Evolutionary conservation across 2,888 invertebrate species (phyloP), one percentile per base, ranked within the genome.

Genomic region (Cheilosia grossa): DNA sequence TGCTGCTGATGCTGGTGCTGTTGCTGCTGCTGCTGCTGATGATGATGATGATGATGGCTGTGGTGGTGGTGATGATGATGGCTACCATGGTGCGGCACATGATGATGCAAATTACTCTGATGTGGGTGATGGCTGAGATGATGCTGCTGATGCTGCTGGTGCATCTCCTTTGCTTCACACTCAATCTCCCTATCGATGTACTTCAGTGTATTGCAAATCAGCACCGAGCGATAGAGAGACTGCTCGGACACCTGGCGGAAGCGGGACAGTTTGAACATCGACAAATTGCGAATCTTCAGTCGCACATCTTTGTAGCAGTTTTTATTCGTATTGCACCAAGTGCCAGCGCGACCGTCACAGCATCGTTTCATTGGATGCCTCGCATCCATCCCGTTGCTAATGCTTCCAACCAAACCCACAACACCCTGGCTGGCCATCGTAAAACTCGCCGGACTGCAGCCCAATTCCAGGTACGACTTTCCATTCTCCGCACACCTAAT

Each of bases 161-260:
- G 91, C 83, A 91, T 49, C 88, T 91, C 92, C 88, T 92, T 91
- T 87, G 93, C 93, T 91, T 95, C 95, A 79, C 94, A 93, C 91
- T 97, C 97, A 94, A 98, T 96, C 92, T 98, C 98, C 73, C 96
- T 94, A 92, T 98, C 98, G 90, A 98, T 95, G 91, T 95, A 95
- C 91, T 97, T 95, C 87, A 98, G 92, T 74, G 98, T 98, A 92
- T 98, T 98, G 93, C 97, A 97, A 89, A 98, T 98, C 86, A 98
- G 95, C 90, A 98, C 98, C 59, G 97, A 98, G 86, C 97, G 95
- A 89, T 97, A 94, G 80, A 98, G 93, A 83, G 97, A 97, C 53
- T 98, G 97, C 91, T 98, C 98, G 73, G 97, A 96, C 88, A 96
- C 96, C 92, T 97, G 97, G 72, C 97, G 94, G 89, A 96, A 96